These are phyloP conservation scores for Acipenser transmontanus DNA, from an alignment of 2,797 vertebrate genomes.

Conservation along the genomic window DNA sequence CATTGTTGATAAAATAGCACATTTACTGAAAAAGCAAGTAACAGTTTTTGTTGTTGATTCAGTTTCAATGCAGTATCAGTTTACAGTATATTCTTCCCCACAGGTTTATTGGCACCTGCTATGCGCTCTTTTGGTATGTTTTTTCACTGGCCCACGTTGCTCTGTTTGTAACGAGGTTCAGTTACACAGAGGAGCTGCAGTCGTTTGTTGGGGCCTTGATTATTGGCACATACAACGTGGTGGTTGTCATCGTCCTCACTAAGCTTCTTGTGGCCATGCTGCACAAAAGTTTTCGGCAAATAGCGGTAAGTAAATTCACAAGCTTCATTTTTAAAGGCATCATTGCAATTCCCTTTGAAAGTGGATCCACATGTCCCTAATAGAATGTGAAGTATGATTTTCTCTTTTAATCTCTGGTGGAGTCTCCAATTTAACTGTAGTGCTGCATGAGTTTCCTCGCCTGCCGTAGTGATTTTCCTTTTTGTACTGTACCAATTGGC, in stretches of 20 bases:
- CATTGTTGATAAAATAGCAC: too few relatives aligned
- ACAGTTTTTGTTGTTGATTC: too few relatives aligned
- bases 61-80: too few relatives aligned
- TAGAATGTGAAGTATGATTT: too few relatives aligned
- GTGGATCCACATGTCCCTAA: too few relatives aligned
- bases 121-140: slow-evolving; percentile 95
- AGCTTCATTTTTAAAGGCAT: slow-evolving; percentile 21
- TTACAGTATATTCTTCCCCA: slow-evolving; percentile 1
- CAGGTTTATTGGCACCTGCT: slow-evolving; percentile 94
- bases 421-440: too few relatives aligned
- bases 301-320: slow-evolving; percentile 84
- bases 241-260: slow-evolving; percentile 92
- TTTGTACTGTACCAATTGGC: too few relatives aligned
- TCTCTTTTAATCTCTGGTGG: too few relatives aligned
- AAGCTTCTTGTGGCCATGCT: slow-evolving; percentile 97
- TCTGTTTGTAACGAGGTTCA: slow-evolving; percentile 89
- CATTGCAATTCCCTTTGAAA: too few relatives aligned
- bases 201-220: slow-evolving; percentile 93
- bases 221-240: slow-evolving; percentile 92
- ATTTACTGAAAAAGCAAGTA: too few relatives aligned
- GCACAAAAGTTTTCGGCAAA: slow-evolving; percentile 93
- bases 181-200: slow-evolving; percentile 83
- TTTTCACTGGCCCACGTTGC: slow-evolving; percentile 93
- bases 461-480: too few relatives aligned
- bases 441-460: too few relatives aligned